Conservation (phyloP, 2,888 invertebrate genomes). For the Drosophila aldrichi region DNA sequence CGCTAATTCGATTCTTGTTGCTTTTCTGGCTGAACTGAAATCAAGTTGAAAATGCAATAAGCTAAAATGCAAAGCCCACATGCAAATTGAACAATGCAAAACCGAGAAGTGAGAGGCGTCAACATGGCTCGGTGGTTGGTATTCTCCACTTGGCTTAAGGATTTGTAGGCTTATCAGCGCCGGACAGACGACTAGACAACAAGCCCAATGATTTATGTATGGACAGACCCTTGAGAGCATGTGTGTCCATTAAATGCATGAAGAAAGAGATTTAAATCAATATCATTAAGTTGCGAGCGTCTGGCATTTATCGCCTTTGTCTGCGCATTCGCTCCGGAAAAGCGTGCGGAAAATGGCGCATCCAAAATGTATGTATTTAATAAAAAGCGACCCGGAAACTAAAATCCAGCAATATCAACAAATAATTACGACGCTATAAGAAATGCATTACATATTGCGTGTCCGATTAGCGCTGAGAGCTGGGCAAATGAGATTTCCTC, state of each 20-base stretch:
- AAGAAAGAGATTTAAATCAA: conserved; percentile 41
- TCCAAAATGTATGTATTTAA: conserved; percentile 36
- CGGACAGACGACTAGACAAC: conserved; percentile 25
- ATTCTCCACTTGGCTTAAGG: conserved; percentile 27
- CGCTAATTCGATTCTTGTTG: conserved; percentile 10
- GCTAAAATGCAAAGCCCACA: conserved; percentile 31
- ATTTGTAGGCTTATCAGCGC: conserved; percentile 56
- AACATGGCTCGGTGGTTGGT: conserved; percentile 47
- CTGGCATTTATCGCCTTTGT: conserved; percentile 50
- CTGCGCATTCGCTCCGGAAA: conserved; percentile 37
- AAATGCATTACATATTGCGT: conserved; percentile 63
- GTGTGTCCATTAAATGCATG: conserved; percentile 37
- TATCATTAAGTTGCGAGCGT: conserved; percentile 39
- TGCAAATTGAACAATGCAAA: conserved; percentile 36
- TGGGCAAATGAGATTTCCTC: conserved; percentile 31
- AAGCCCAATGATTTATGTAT: conserved; percentile 29
- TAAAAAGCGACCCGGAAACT: conserved; percentile 53
- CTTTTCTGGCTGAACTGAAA: conserved; percentile 15
- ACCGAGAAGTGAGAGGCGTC: conserved; percentile 14
- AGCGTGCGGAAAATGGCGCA: conserved; percentile 67
- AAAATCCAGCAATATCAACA: conserved; percentile 48
- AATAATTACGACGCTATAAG: conserved; percentile 55
- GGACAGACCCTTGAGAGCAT: neutral
- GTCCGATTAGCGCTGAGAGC: conserved; percentile 41
- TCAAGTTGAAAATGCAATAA: conserved; percentile 41